These are phyloP conservation scores for Spisula subtruncata DNA, from an alignment of 2,888 invertebrate genomes.

Conservation along the genomic window DNA sequence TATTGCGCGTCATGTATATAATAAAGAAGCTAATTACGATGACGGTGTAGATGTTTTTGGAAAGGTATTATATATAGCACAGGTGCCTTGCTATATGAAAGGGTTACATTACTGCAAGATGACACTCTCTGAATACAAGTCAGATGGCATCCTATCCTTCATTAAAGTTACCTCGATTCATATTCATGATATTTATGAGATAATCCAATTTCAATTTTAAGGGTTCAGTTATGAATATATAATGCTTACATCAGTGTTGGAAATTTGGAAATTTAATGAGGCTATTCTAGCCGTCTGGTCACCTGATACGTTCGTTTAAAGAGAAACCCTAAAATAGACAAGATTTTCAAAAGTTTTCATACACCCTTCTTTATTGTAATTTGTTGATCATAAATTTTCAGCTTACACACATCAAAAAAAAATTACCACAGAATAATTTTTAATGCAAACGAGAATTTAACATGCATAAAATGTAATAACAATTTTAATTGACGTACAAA, in stretches of 20 bases:
- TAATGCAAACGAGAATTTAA: too few relatives aligned
- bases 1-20: too few relatives aligned
- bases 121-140: constrained; percentile 23
- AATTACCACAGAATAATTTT: background rate
- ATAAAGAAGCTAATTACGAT: background rate
- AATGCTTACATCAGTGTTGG: background rate
- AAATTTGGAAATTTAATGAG: constrained; percentile 5
- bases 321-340: background rate
- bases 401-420: background rate
- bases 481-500: background rate
- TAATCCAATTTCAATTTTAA: constrained; percentile 36
- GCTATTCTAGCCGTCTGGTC: constrained; percentile 28
- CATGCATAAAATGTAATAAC: background rate
- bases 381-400: background rate
- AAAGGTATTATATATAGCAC: constrained; percentile 11
- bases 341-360: too few relatives aligned
- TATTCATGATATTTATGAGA: constrained; percentile 39
- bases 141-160: background rate
- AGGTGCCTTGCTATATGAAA: constrained; percentile 18
- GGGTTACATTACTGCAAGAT: constrained; percentile 11
- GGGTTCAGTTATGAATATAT: background rate
- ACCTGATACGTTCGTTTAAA: constrained; percentile 17
- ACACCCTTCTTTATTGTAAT: background rate
- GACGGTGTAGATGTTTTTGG: background rate
- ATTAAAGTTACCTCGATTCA: constrained; percentile 10